phyloP scores from a whole-genome alignment of 2,797 vertebrate genomes.

The Microctenopoma lineatum region DNA sequence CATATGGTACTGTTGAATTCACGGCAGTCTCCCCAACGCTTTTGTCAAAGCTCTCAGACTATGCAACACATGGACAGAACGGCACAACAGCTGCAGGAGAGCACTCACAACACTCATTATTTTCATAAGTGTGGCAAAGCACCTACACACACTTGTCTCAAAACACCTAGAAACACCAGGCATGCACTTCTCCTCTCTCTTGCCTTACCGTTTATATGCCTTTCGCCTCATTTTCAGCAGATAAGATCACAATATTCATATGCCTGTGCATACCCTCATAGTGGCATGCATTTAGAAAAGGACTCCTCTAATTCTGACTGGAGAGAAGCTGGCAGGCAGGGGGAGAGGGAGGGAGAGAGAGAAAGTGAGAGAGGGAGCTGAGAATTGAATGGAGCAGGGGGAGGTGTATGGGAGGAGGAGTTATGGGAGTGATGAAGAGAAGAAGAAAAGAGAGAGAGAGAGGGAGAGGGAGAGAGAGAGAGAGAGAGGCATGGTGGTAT shows the following conservation, averaged over 20 bases:
- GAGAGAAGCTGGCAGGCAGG: conserved; percentile 74
- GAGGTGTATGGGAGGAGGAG: conserved; percentile 65
- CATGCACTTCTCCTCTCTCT: conserved; percentile 59
- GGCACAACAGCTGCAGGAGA: conserved; percentile 47
- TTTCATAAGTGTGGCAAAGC: conserved; percentile 57
- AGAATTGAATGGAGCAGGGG: conserved; percentile 71
- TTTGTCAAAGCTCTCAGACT: conserved; percentile 35
- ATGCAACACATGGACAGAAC: conserved; percentile 70
- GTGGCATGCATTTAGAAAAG: conserved; percentile 75
- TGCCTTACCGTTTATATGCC: conserved; percentile 81
- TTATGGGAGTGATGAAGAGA: conserved; percentile 56
- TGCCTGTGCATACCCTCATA: conserved; percentile 73
- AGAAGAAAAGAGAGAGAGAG: conserved; percentile 9
- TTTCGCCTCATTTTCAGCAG: conserved; percentile 82
- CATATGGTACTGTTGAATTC: conserved; percentile 51
- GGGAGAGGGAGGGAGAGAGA: conserved; percentile 44
- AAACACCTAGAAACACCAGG: conserved; percentile 39
- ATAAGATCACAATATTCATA: conserved; percentile 75
- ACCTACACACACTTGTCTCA: conserved; percentile 56
- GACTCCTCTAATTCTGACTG: conserved; percentile 75
- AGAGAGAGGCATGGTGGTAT: conserved; percentile 49
- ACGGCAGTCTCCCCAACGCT: conserved; percentile 30
- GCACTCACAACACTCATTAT: conserved; percentile 54
- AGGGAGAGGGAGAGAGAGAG: not conserved
- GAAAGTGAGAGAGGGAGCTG: conserved; percentile 43